These are phyloP conservation scores for Siphamia tubifer DNA, from an alignment of 2,113 vertebrate genomes.

Conservation along the genomic window DNA sequence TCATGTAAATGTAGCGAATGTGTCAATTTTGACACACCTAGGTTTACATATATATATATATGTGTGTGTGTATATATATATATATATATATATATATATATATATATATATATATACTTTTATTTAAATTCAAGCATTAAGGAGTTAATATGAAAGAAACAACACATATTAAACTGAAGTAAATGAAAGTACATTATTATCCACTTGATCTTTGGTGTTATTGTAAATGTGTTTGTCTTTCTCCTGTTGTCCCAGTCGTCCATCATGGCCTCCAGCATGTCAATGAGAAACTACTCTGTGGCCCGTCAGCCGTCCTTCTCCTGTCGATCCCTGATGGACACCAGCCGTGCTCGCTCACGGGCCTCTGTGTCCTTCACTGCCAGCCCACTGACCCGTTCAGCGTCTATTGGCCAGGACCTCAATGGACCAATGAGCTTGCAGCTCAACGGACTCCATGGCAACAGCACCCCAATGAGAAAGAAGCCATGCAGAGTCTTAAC, in stretches of 20 bases:
- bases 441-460: conserved; percentile 70
- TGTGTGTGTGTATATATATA: too few species aligned
- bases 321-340: conserved; percentile 79
- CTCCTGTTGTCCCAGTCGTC: conserved; percentile 16
- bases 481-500: conserved; percentile 93
- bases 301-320: conserved; percentile 79
- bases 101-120: too few species aligned
- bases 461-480: conserved; percentile 83
- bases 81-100: too few species aligned
- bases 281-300: conserved; percentile 72
- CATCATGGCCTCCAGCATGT: conserved; percentile 76
- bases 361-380: conserved; percentile 70
- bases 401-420: conserved; percentile 75
- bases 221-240: not conserved
- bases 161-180: too few species aligned
- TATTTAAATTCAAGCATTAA: too few species aligned
- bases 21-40: too few species aligned
- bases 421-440: conserved; percentile 66
- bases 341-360: conserved; percentile 62
- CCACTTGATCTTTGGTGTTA: not conserved
- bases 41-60: too few species aligned
- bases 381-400: conserved; percentile 70
- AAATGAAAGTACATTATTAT: too few species aligned
- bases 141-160: too few species aligned
- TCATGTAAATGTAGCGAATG: too few species aligned